These are phyloP conservation scores for Agrotis ipsilon DNA, from an alignment of 2,888 invertebrate genomes.

Conservation along the genomic window DNA sequence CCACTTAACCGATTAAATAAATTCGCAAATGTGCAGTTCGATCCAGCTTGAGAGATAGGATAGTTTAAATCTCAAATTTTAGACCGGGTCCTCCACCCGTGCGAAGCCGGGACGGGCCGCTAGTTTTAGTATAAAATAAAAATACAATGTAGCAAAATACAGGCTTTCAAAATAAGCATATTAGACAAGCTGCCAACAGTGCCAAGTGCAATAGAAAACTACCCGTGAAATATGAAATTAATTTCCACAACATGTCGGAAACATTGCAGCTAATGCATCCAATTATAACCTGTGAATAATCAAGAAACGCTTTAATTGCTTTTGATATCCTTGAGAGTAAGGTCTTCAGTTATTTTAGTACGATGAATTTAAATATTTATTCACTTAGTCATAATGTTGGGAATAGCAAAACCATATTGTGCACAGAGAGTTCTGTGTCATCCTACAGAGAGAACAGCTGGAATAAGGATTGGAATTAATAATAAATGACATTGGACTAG, in stretches of 20 bases:
- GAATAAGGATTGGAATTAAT: not conserved
- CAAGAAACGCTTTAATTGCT: conserved; percentile 16
- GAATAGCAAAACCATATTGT: conserved; percentile 1
- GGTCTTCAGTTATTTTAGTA: conserved; percentile 44
- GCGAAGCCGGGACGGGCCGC: too few relatives aligned
- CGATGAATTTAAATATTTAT: conserved; percentile 20
- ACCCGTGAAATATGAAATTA: conserved; percentile 32
- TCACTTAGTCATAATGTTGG: conserved; percentile 28
- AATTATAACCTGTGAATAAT: conserved; percentile 32
- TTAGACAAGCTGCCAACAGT: conserved; percentile 31
- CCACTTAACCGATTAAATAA: too few relatives aligned
- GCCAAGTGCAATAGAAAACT: conserved; percentile 49
- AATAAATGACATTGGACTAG: not conserved
- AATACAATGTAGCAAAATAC: not conserved
- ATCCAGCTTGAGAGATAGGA: too few relatives aligned
- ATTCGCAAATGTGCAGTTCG: too few relatives aligned
- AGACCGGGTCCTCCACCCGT: too few relatives aligned
- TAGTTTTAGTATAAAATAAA: not conserved
- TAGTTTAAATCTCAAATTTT: too few relatives aligned
- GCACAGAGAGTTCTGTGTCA: not conserved
- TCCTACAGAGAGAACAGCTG: not conserved
- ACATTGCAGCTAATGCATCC: conserved; percentile 11
- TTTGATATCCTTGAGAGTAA: conserved; percentile 31
- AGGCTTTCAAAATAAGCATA: conserved; percentile 18
- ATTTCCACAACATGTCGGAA: conserved; percentile 41